Conservation (phyloP, 1,140 invertebrate species). For the Meloidogyne floridensis region DNA sequence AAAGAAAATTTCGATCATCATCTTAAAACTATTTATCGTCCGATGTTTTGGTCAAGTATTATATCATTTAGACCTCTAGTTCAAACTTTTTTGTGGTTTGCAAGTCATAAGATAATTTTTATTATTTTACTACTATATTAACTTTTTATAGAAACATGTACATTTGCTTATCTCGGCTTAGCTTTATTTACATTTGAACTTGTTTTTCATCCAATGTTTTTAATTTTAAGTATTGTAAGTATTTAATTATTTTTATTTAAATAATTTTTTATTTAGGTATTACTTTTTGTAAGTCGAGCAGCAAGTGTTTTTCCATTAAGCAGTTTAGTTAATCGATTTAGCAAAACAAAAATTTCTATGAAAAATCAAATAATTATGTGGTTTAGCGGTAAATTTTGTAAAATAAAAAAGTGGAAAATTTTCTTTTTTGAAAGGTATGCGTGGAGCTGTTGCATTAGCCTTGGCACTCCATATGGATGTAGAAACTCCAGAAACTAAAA, state of each 20-base stretch:
- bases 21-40: too few species aligned
- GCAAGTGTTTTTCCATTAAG: conserved; percentile 95
- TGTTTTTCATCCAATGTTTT: conserved; percentile 75
- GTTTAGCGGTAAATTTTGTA: conserved; percentile 78
- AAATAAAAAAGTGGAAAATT: not conserved
- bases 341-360: conserved; percentile 85
- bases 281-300: conserved; percentile 88
- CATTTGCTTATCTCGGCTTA: conserved; percentile 96
- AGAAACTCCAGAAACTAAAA: conserved; percentile 82
- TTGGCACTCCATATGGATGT: conserved; percentile 92
- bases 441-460: conserved; percentile 96
- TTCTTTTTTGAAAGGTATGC: conserved; percentile 72
- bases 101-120: not conserved
- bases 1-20: too few species aligned
- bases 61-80: too few species aligned
- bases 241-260: conserved; percentile 39
- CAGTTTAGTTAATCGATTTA: conserved; percentile 86
- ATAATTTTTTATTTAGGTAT: conserved; percentile 68
- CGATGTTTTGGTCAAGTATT: too few species aligned
- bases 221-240: conserved; percentile 85
- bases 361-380: conserved; percentile 94
- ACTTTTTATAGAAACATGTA: conserved; percentile 80
- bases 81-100: too few species aligned
- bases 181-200: conserved; percentile 93
- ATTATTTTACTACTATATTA: conserved; percentile 6